Conservation (phyloP, 1,140 invertebrate species). For the Drosophila guanche region DNA sequence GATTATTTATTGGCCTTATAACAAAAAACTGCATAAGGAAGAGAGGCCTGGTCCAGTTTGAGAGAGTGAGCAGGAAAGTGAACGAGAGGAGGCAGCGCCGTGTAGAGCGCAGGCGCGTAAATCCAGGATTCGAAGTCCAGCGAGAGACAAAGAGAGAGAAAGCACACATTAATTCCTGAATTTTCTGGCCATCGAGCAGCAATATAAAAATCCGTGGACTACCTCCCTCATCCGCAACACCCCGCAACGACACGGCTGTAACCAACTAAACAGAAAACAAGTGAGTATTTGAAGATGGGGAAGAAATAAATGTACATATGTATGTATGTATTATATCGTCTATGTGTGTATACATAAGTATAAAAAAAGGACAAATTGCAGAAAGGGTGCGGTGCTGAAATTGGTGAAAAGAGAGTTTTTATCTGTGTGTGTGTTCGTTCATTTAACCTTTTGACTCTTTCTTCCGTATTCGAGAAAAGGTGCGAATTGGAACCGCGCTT, state of each 20-base stretch:
- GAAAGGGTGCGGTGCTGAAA: constrained; percentile 13
- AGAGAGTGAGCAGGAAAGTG: constrained; percentile 20
- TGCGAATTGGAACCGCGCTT: constrained; percentile 4
- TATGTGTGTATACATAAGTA: constrained; percentile 1
- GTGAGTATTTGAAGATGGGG: constrained; percentile 63
- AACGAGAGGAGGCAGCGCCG: constrained; percentile 49
- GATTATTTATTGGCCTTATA: constrained; percentile 46
- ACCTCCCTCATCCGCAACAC: constrained; percentile 7
- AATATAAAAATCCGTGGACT: constrained; percentile 20
- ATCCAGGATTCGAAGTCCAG: constrained; percentile 34
- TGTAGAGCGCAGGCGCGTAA: constrained; percentile 61
- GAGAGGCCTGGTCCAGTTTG: constrained; percentile 31
- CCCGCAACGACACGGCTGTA: constrained; percentile 32
- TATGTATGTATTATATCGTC: constrained; percentile 1
- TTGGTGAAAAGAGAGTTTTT: constrained; percentile 11
- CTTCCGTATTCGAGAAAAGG: constrained; percentile 6
- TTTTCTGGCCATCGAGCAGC: constrained; percentile 43
- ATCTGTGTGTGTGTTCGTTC: constrained; percentile 15
- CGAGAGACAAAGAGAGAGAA: constrained; percentile 17
- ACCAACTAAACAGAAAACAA: constrained; percentile 55
- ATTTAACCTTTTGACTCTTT: constrained; percentile 73
- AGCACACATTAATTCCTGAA: constrained; percentile 38
- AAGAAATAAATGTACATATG: no score
- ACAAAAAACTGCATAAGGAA: constrained; percentile 27
- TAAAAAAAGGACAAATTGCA: neutral